Conservation (phyloP, 2,888 invertebrate genomes). For the Aradus depressus region DNA sequence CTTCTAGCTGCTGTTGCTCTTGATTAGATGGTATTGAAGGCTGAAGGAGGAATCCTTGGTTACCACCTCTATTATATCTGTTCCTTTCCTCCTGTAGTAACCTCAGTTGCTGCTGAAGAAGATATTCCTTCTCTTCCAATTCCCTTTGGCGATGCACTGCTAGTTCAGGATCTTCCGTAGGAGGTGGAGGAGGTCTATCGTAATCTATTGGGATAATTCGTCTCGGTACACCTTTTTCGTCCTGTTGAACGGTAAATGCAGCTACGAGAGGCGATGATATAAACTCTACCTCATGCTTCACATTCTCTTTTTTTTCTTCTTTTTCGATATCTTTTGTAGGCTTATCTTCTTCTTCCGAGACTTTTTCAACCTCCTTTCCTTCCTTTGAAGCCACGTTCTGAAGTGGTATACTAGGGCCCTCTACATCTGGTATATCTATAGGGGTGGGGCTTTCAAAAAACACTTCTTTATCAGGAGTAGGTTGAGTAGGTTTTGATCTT, state of each 20-base stretch:
- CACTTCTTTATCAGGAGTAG: conserved; percentile 23
- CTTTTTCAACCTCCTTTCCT: not conserved
- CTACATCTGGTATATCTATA: conserved; percentile 10
- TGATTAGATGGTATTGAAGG: conserved; percentile 24
- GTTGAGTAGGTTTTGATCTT: conserved; percentile 22
- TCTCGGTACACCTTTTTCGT: conserved; percentile 63
- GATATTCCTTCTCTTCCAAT: conserved; percentile 52
- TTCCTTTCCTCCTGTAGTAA: conserved; percentile 43
- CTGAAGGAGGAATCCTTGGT: conserved; percentile 22
- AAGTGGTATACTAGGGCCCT: too few relatives aligned
- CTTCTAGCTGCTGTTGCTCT: conserved; percentile 19
- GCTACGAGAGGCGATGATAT: conserved; percentile 71
- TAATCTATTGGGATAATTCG: conserved; percentile 60
- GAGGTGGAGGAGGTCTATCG: conserved; percentile 17
- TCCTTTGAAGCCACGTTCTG: not conserved
- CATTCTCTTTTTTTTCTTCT: conserved; percentile 24
- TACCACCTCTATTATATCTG: too few relatives aligned
- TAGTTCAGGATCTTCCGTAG: conserved; percentile 19
- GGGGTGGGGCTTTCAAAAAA: conserved; percentile 6
- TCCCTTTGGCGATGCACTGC: conserved; percentile 35
- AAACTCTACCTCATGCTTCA: conserved; percentile 56
- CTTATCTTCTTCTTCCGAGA: not conserved
- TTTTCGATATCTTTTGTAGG: conserved; percentile 3
- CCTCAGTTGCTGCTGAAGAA: conserved; percentile 52
- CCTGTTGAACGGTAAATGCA: conserved; percentile 76